phyloP scores from a whole-genome alignment of 2,797 vertebrate genomes.

The Miichthys miiuy region DNA sequence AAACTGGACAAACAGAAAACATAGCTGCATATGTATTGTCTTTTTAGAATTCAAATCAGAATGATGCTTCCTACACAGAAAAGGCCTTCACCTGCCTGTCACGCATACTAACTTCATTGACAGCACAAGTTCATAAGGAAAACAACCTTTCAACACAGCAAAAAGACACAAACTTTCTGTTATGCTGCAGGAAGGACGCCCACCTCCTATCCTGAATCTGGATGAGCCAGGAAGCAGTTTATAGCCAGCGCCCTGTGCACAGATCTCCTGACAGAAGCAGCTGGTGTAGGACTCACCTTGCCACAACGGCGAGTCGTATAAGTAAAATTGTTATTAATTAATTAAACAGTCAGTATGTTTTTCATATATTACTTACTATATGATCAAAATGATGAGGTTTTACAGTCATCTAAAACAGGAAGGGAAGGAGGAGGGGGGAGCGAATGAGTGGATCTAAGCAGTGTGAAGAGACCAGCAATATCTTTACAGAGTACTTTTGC shows the following conservation, averaged over 20 bases:
- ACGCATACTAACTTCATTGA: not conserved
- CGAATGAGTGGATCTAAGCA: not conserved
- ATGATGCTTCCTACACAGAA: not conserved
- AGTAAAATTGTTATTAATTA: not conserved
- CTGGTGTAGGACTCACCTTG: constrained; percentile 17
- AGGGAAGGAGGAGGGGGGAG: not conserved
- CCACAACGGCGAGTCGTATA: not conserved
- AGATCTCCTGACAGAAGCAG: constrained; percentile 30
- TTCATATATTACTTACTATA: not conserved
- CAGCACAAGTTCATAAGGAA: constrained; percentile 12
- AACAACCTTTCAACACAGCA: constrained; percentile 6
- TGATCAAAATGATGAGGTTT: constrained; percentile 10
- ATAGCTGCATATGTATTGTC: not conserved
- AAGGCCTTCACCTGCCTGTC: not conserved
- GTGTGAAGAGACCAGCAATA: not conserved
- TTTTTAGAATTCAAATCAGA: constrained; percentile 3
- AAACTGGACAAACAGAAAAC: not conserved
- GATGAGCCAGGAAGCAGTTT: constrained; percentile 33
- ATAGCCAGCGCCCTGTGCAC: not conserved
- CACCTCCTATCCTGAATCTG: constrained; percentile 6
- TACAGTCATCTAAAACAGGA: constrained; percentile 3
- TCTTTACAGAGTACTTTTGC: constrained; percentile 54
- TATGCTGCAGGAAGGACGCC: constrained; percentile 12
- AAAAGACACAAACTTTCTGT: constrained; percentile 8
- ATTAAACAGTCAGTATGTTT: too few species aligned